Evolutionary conservation across 2,113 vertebrate species (phyloP), one percentile per base, ranked within the genome.

Genomic region (Myotis davidii): DNA sequence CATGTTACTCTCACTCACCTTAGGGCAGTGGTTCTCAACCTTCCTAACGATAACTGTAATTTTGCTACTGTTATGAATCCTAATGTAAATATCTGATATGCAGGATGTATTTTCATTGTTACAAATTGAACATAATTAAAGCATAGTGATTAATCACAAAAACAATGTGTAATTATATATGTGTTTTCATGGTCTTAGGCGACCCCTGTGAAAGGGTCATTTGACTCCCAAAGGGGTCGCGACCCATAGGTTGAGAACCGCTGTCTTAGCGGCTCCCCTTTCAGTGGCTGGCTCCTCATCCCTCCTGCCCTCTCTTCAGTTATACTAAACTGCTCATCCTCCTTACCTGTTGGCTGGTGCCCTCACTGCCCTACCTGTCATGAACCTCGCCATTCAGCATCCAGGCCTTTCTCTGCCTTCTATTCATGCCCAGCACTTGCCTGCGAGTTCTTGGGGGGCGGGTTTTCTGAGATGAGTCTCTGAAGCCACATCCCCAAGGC

Each of bases 351-450:
- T 32, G 48, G 13, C 20, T 82, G 8, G 50, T 1, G 9, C 14
- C 48, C 67, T 42, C 4, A 3, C 39, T 34, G 21, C 2, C 6
- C 17, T 67, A 0, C 39, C 50, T 13, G 20, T 20, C 25, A 3
- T n/a, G 32, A 32, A 27, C 79, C 14, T 73, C 3, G 7, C 27
- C n/a, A 16, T 0, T 0, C 3, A n/a, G 37, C 16, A 9, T 27
- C 73, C 59, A 45, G 32, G 39, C n/a, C 42, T 70, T n/a, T 25
- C 3, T 56, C 52, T 78, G 20, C 34, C 67, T 59, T 72, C n/a
- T 32, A 0, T 45, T 32, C 27, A 0, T 72, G 16, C 72, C 50
- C 29, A 16, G 72, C 29, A 6, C 39, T 45, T 72, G 27, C 42
- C 70, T 76, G 9, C 13, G 65, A 52, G 37, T 45, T 52, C 16